A percentile compares a stretch with the other conserved stretches of the same genome.
phyloP scores from a whole-genome alignment of 2,888 invertebrate species.

The Horisme vitalbata region DNA sequence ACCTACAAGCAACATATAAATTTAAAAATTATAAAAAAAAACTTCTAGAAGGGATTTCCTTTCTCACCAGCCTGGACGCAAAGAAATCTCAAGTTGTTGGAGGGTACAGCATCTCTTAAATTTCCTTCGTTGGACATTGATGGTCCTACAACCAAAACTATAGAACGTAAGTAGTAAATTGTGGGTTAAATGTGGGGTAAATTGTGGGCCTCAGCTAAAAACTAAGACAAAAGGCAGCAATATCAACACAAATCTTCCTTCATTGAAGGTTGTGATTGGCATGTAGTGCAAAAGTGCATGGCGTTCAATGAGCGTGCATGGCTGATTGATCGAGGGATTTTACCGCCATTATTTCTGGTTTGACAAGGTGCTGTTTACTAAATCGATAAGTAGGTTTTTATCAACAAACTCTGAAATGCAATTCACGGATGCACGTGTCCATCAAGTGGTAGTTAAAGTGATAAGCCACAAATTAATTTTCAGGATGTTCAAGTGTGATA shows the following conservation, averaged over 20 bases:
- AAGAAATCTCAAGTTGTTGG: constrained; percentile 24
- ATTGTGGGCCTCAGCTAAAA: background rate
- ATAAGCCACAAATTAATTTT: constrained; percentile 9
- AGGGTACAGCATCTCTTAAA: constrained; percentile 21
- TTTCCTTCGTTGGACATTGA: constrained; percentile 22
- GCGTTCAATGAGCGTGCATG: constrained; percentile 13
- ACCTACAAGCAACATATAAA: no score
- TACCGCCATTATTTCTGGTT: background rate
- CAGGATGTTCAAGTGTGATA: constrained; percentile 11
- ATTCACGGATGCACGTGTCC: constrained; percentile 4
- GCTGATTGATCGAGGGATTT: background rate
- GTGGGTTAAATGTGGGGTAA: no score
- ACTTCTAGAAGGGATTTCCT: constrained; percentile 21
- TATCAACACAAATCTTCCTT: background rate
- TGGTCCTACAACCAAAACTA: constrained; percentile 9
- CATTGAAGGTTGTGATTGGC: constrained; percentile 10
- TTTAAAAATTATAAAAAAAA: background rate
- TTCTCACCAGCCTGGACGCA: constrained; percentile 24
- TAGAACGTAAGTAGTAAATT: constrained; percentile 23
- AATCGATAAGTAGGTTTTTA: background rate
- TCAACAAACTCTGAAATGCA: background rate
- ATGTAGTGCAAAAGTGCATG: constrained; percentile 16
- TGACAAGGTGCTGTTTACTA: background rate
- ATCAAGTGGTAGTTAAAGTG: background rate
- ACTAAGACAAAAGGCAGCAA: constrained; percentile 6